Percentiles rank a stretch among this genome's conserved stretches.
Conservation (phyloP, 2,113 vertebrate genomes). For the Crypturellus undulatus region DNA sequence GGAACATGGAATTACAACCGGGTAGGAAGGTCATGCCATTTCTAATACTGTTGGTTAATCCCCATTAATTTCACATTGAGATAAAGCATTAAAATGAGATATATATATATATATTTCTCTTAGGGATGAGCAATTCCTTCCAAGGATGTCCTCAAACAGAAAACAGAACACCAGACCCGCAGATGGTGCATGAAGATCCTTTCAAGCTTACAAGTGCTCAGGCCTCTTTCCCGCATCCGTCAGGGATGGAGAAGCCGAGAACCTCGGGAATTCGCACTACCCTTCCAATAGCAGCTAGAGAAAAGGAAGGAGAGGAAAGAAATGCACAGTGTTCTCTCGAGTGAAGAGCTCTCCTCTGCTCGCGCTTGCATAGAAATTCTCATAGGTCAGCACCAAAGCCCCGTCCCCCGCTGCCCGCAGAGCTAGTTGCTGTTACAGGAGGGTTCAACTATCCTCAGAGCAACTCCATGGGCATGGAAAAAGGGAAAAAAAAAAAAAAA, state of each 20-base stretch:
- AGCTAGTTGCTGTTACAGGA: constrained; percentile 75
- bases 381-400: constrained; percentile 70
- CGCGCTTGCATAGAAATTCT: constrained; percentile 69
- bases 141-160: neutral
- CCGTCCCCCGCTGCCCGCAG: neutral
- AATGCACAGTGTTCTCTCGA: constrained; percentile 70
- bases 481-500: neutral
- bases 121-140: constrained; percentile 53
- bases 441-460: constrained; percentile 59
- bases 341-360: constrained; percentile 67
- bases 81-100: neutral
- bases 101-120: neutral
- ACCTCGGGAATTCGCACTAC: constrained; percentile 31
- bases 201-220: neutral
- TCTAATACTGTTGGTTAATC: constrained; percentile 29
- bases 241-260: constrained; percentile 21
- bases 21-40: neutral
- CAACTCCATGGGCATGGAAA: constrained; percentile 52
- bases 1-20: too few relatives aligned
- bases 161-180: neutral
- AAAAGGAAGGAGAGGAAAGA: constrained; percentile 47
- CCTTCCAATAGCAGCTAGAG: constrained; percentile 67
- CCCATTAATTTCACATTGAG: constrained; percentile 21
- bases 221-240: neutral
- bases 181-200: neutral